Base-by-base conservation (phyloP, 1,140 invertebrate species). In the Brachystomella parvula region DNA sequence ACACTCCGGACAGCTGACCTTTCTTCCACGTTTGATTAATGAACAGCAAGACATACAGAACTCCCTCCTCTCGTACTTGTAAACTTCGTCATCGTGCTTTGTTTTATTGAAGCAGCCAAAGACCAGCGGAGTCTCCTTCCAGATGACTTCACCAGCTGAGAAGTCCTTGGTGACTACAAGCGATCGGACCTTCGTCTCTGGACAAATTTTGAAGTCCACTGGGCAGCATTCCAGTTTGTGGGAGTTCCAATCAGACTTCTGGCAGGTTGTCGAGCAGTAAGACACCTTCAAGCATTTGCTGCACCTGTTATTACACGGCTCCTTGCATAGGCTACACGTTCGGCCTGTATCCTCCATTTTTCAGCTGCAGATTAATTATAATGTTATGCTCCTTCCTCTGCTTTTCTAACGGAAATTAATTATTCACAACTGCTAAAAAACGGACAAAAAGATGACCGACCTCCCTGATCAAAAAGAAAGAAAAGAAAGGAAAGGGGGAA, bases 131-230 rank as follows among this genome's bases (percentile, higher is more conserved):
- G 80, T 77, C 75, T 92, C 88, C 69, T 88, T 53, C 49, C 83
- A 77, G 1, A 92, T 77, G 2, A 91, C 79, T 74, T 92, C 89
- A 1, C 89, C 89, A n/a, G 82, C 77, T 68, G 84, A 83, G 2
- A 94, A 85, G 65, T 85, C 83, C 66, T 85, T 81, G 0, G 82
- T 84, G 0, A 90, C 87, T 44, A 87, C 81, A 67, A 92, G 78
- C 75, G 88, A 84, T 53, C 90, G 79, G 0, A 89, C 87, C 31
- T 83, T 74, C 26, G 74, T 74, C 1, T 77, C 70, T 70, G 83
- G 79, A 53, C 49, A 53, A 53, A 53, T 26, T 6, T 24, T 12
- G 12, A 53, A 17, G 49, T 53, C 49, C 12, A 53, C 49, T 15
- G 49, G 49, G 24, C 12, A 9, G 21, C 49, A 53, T 3, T 53